Evolutionary conservation across 2,797 vertebrate species (phyloP), one percentile per base, ranked within the genome.

Genomic region (Halcyon leucocephala): DNA sequence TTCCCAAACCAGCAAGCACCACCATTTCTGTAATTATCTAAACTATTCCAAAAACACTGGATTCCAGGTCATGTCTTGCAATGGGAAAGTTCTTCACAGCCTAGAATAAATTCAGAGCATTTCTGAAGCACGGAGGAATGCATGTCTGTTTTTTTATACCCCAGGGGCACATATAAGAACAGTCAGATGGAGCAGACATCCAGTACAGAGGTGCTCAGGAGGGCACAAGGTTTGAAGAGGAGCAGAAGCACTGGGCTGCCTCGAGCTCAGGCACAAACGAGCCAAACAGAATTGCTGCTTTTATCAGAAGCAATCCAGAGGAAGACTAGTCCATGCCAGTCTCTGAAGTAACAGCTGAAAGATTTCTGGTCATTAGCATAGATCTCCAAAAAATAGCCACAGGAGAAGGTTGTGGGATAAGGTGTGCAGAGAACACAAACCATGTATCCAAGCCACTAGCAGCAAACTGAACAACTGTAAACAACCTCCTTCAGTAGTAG

Each of bases 111-210:
- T 2, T 21, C 17, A 58, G 26, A 77, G 20, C 21, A 26, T 9
- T 84, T 81, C 78, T 79, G 51, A 60, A 84, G 48, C n/a, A 41
- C 9, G 48, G 57, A 74, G 35, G 10, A 14, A 44, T 1, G 10
- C 20, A 10, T 2, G 2, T 33, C 29, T 33, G 0, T 0, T 64
- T 41, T 31, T 52, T 44, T 2, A 24, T 60, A 6, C 19, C 10
- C 37, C 17, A 80, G 19, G 14, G 41, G 6, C 41, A 42, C 29
- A 35, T 9, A 1, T 11, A 60, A 71, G 15, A 66, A 73, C 9
- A 71, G 12, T n/a, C 33, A 65, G 21, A 42, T 3, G 15, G 4
- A 39, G 41, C 55, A 83, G 17, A 33, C 25, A 33, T 7, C 52
- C n/a, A 4, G 0, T 4, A 42, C 22, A 71, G 21, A 41, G 29